phyloP scores from a whole-genome alignment of 2,888 invertebrate genomes.

The Scaptomyza polygonia region DNA sequence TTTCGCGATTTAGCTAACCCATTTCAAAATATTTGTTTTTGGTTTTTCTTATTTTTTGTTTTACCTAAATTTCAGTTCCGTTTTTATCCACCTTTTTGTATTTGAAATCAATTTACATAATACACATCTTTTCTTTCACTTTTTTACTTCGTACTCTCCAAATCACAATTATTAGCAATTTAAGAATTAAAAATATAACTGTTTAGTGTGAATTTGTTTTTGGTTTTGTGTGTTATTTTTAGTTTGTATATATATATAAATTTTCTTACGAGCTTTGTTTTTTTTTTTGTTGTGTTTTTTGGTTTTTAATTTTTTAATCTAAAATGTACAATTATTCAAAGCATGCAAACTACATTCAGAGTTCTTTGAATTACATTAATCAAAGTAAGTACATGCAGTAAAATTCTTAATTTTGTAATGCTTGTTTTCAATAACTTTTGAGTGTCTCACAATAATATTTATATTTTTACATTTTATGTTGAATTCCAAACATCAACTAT shows the following conservation, averaged over 20 bases:
- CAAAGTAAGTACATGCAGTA: slow-evolving; percentile 34
- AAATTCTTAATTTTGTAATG: slow-evolving; percentile 24
- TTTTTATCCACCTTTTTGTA: slow-evolving; percentile 56
- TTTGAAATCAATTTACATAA: slow-evolving; percentile 62
- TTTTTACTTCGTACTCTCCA: slow-evolving; percentile 79
- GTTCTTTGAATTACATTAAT: slow-evolving; percentile 31
- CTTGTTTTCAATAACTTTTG: slow-evolving; percentile 12
- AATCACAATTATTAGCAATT: slow-evolving; percentile 82
- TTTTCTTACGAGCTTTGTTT: slow-evolving; percentile 48
- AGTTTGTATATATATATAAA: slow-evolving; percentile 49
- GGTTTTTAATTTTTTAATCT: slow-evolving; percentile 51
- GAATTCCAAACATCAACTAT: not conserved
- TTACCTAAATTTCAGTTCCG: slow-evolving; percentile 75
- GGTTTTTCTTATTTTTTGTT: slow-evolving; percentile 38
- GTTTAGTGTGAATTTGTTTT: slow-evolving; percentile 57
- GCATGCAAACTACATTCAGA: slow-evolving; percentile 51
- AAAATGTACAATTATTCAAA: slow-evolving; percentile 56
- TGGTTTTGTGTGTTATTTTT: slow-evolving; percentile 7
- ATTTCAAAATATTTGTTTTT: slow-evolving; percentile 57
- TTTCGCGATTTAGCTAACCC: slow-evolving; percentile 58
- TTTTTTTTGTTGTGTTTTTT: not conserved
- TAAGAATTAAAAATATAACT: slow-evolving; percentile 77
- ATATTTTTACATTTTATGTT: slow-evolving; percentile 67
- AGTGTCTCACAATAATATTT: slow-evolving; percentile 51
- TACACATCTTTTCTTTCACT: slow-evolving; percentile 29